phyloP scores from a whole-genome alignment of 2,113 vertebrate species.

The Anoplopoma fimbria region DNA sequence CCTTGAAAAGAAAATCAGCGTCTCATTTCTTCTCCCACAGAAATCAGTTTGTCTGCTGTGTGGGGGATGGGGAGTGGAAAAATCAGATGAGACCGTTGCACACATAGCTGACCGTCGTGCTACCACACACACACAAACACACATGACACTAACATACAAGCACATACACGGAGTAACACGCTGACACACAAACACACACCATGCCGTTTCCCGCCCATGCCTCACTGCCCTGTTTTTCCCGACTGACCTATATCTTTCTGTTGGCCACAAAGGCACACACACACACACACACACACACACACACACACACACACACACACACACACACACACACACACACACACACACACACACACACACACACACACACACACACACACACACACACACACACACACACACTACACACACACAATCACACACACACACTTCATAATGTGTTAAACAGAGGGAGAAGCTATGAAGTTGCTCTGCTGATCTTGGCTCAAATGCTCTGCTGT shows the following conservation, averaged over 20 bases:
- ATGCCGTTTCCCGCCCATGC: slow-evolving; percentile 5
- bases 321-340: slow-evolving; percentile 33
- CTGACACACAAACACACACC: slow-evolving; percentile 25
- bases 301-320: slow-evolving; percentile 36
- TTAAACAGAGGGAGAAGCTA: slow-evolving; percentile 66
- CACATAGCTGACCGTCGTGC: slow-evolving; percentile 2
- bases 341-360: slow-evolving; percentile 27
- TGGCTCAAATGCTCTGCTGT: slow-evolving; percentile 70
- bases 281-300: slow-evolving; percentile 31
- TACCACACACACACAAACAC: slow-evolving; percentile 1
- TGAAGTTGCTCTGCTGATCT: slow-evolving; percentile 65
- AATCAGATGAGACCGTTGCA: slow-evolving; percentile 55
- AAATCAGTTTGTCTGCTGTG: slow-evolving; percentile 2
- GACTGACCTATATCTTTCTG: slow-evolving; percentile 75
- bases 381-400: slow-evolving; percentile 29
- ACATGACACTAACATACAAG: slow-evolving; percentile 11
- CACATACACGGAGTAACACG: background rate
- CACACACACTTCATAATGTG: slow-evolving; percentile 54
- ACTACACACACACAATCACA: slow-evolving; percentile 32
- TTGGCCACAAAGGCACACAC: slow-evolving; percentile 21
- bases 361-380: slow-evolving; percentile 41
- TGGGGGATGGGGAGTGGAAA: slow-evolving; percentile 28
- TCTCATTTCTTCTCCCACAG: slow-evolving; percentile 34
- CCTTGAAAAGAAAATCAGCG: slow-evolving; percentile 27
- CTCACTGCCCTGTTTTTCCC: slow-evolving; percentile 42